Percentiles rank a stretch among this genome's conserved stretches.
Conservation (phyloP, 2,113 vertebrate genomes). For the Nothobranchius kuhntae region DNA sequence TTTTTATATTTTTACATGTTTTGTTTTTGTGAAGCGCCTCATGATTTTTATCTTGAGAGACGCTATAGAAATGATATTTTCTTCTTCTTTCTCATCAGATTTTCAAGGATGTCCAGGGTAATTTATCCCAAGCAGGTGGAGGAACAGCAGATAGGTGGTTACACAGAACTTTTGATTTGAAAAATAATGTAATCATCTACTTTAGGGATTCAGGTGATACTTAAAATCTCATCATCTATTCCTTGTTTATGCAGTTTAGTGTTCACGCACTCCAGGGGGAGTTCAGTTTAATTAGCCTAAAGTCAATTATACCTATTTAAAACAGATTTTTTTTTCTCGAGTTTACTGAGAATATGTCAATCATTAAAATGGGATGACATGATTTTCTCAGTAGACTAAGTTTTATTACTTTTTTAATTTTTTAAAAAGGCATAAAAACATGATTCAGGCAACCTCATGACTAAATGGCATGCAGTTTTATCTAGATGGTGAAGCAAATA, state of each 20-base stretch:
- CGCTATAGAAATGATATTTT: too few relatives aligned
- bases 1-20: too few relatives aligned
- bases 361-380: slow-evolving; percentile 34
- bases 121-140: slow-evolving; percentile 18
- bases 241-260: slow-evolving; percentile 40
- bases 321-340: background rate
- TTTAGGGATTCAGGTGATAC: slow-evolving; percentile 49
- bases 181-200: slow-evolving; percentile 32
- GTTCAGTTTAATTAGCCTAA: slow-evolving; percentile 53
- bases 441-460: background rate
- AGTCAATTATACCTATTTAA: slow-evolving; percentile 52
- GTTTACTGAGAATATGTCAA: slow-evolving; percentile 16
- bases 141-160: slow-evolving; percentile 3
- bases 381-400: slow-evolving; percentile 12
- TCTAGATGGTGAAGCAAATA: background rate
- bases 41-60: too few relatives aligned
- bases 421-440: background rate
- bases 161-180: slow-evolving; percentile 34
- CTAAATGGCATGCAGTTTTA: background rate
- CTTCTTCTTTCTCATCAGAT: background rate
- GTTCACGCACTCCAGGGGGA: slow-evolving; percentile 44
- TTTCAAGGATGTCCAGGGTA: slow-evolving; percentile 6
- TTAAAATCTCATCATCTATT: slow-evolving; percentile 57
- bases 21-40: too few relatives aligned
- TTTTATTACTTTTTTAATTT: slow-evolving; percentile 17